Evolutionary conservation across 2,888 invertebrate species (phyloP).

Genomic region (Tenthredo amoena): DNA sequence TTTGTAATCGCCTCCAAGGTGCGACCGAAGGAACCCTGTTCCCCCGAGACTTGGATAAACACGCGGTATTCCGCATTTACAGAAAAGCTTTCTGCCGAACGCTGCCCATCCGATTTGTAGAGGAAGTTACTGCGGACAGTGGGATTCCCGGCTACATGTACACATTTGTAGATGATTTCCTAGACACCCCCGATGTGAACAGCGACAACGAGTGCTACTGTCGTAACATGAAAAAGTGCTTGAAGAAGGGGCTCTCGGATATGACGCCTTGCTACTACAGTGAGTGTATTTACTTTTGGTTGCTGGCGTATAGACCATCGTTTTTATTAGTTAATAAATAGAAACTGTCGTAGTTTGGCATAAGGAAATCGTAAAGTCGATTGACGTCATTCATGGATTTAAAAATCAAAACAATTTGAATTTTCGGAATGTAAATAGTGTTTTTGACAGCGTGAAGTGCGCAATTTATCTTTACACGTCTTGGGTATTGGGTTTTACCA

Average conservation of each 20-base stretch:
- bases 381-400: conserved; percentile 4
- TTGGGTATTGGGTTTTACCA: conserved; percentile 33
- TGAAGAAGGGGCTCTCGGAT: conserved; percentile 84
- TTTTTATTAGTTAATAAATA: neutral
- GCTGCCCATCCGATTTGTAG: conserved; percentile 80
- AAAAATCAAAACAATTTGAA: neutral
- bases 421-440: neutral
- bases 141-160: conserved; percentile 84
- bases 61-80: conserved; percentile 82
- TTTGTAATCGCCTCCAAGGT: conserved; percentile 85
- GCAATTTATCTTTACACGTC: neutral
- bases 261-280: conserved; percentile 87
- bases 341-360: neutral
- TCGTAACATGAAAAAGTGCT: conserved; percentile 77
- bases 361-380: neutral
- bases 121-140: conserved; percentile 71
- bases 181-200: conserved; percentile 80
- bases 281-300: conserved; percentile 75
- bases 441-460: conserved; percentile 35
- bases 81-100: conserved; percentile 89
- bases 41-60: conserved; percentile 82
- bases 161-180: conserved; percentile 82
- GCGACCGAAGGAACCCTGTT: conserved; percentile 87
- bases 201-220: conserved; percentile 85
- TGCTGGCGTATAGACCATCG: neutral